Conservation (phyloP, 2,113 vertebrate genomes). For the Diphyllodes magnificus region DNA sequence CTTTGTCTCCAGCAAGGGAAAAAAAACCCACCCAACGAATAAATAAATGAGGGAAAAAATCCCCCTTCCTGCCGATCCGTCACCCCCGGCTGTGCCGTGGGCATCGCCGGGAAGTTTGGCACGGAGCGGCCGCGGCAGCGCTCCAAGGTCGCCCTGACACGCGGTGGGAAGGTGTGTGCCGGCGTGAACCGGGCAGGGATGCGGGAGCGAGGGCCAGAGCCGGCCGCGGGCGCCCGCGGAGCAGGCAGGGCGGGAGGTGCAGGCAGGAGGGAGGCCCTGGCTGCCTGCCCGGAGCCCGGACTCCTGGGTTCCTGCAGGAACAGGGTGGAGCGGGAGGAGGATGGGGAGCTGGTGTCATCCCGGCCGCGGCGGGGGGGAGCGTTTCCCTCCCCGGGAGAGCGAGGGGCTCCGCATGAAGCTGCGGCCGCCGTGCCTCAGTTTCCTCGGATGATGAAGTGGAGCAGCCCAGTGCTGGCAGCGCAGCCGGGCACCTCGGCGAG, state of each 20-base stretch:
- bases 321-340: slow-evolving; percentile 56
- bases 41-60: background rate
- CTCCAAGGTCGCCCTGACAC: slow-evolving; percentile 58
- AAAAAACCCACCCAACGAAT: background rate
- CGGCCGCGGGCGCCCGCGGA: background rate
- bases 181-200: background rate
- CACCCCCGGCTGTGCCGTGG: background rate
- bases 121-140: background rate
- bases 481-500: background rate
- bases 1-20: background rate
- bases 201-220: background rate
- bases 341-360: slow-evolving; percentile 42
- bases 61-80: background rate
- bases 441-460: background rate
- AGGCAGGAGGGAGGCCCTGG: slow-evolving; percentile 32
- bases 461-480: background rate
- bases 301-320: slow-evolving; percentile 55
- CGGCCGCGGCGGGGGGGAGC: background rate
- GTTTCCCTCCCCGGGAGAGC: background rate
- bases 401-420: accelerated
- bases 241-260: background rate
- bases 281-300: slow-evolving; percentile 3
- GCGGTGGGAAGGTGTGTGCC: slow-evolving; percentile 3
- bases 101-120: background rate
- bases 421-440: slow-evolving; percentile 4